Conservation (phyloP, 2,888 invertebrate genomes). For the Fissipunctia ypsillon region DNA sequence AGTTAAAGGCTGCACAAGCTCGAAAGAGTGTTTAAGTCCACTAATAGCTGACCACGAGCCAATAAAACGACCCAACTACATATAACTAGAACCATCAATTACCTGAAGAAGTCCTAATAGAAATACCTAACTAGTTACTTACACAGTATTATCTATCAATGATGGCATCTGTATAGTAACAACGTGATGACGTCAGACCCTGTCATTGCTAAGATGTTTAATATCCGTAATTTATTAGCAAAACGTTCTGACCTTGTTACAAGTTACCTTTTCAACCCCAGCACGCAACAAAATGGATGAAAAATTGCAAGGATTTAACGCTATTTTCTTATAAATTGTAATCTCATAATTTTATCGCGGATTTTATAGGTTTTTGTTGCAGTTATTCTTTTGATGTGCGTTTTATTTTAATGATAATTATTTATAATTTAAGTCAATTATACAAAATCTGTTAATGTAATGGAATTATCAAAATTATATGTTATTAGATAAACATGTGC, state of each 20-base stretch:
- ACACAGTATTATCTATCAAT: slow-evolving; percentile 32
- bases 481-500: not conserved
- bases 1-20: too few relatives aligned
- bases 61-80: slow-evolving; percentile 8
- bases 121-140: slow-evolving; percentile 21
- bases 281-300: slow-evolving; percentile 50
- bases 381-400: slow-evolving; percentile 4
- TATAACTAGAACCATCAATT: slow-evolving; percentile 25
- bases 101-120: slow-evolving; percentile 8
- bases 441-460: not conserved
- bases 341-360: slow-evolving; percentile 4
- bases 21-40: not conserved
- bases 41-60: slow-evolving; percentile 3
- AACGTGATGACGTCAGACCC: slow-evolving; percentile 40
- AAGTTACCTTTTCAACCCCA: slow-evolving; percentile 48
- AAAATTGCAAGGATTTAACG: slow-evolving; percentile 20
- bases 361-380: slow-evolving; percentile 17
- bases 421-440: not conserved
- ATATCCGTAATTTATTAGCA: slow-evolving; percentile 61
- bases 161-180: slow-evolving; percentile 33
- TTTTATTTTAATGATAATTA: slow-evolving; percentile 5
- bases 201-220: slow-evolving; percentile 28
- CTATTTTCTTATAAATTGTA: slow-evolving; percentile 16
- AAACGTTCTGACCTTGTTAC: slow-evolving; percentile 59
- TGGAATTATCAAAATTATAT: not conserved